Conservation (phyloP, 1,140 invertebrate genomes). For the Achatina immaculata region DNA sequence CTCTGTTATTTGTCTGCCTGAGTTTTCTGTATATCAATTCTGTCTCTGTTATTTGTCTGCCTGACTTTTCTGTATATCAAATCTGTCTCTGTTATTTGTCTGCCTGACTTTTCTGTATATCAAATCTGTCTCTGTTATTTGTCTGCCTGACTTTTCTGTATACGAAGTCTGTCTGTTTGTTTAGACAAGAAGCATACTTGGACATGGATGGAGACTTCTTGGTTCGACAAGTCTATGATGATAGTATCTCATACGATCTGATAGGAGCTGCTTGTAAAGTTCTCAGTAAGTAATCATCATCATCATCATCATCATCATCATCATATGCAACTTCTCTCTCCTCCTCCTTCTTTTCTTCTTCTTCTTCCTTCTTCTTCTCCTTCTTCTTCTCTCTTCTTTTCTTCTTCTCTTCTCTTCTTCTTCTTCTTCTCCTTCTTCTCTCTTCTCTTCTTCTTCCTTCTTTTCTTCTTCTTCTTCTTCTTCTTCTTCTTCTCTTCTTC, state of each 20-base stretch:
- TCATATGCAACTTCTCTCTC: neutral
- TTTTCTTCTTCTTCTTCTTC: neutral
- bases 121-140: no score
- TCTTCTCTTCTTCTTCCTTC: neutral
- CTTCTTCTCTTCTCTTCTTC: no score
- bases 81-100: no score
- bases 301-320: neutral
- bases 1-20: no score
- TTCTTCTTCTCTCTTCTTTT: neutral
- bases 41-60: no score
- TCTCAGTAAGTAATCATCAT: conserved; percentile 79
- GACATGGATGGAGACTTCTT: conserved; percentile 95
- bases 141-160: neutral
- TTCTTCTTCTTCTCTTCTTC: neutral
- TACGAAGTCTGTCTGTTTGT: neutral
- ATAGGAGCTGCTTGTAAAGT: conserved; percentile 91
- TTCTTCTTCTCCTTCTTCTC: neutral
- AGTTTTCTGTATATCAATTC: no score
- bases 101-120: no score
- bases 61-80: no score
- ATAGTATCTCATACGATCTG: conserved; percentile 94
- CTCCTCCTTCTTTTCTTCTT: neutral
- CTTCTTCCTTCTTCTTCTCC: neutral
- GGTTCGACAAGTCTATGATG: conserved; percentile 93
- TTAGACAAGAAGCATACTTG: conserved; percentile 90